Evolutionary conservation across 2,113 vertebrate genomes (phyloP).

Genomic region (Labrus mixtus): DNA sequence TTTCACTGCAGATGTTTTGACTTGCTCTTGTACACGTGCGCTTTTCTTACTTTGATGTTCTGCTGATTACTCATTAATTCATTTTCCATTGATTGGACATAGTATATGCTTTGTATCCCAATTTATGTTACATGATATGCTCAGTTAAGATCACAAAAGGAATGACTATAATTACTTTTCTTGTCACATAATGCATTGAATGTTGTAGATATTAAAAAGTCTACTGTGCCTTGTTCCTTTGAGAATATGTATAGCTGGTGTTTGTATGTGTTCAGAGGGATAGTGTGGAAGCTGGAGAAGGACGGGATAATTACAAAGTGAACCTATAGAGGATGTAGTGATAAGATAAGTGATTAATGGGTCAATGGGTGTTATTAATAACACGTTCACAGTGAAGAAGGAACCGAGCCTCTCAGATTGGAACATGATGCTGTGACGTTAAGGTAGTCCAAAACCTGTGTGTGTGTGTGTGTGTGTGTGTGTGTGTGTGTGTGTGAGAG

Average conservation of each 20-base stretch:
- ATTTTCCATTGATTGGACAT: no score
- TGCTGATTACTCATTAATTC: no score
- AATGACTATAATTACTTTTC: not conserved
- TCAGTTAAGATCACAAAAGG: not conserved
- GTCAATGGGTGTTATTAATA: not conserved
- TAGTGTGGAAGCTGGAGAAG: not conserved
- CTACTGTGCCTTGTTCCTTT: not conserved
- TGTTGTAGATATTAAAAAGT: not conserved
- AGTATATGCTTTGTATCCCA: not conserved
- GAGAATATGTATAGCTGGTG: not conserved
- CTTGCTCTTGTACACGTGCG: not conserved
- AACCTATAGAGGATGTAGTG: not conserved
- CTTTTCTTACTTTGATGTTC: not conserved
- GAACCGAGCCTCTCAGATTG: not conserved
- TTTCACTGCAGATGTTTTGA: not conserved
- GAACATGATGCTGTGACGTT: not conserved
- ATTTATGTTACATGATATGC: no score
- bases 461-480: not conserved
- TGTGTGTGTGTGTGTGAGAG: not conserved
- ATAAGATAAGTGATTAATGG: not conserved
- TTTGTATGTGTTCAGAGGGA: slow-evolving; percentile 15
- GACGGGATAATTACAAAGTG: not conserved
- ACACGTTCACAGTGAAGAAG: no score
- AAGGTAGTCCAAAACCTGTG: not conserved
- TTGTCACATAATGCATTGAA: not conserved